These are phyloP conservation scores for Zenarchopterus dispar DNA, from an alignment of 2,797 vertebrate genomes.

Conservation along the genomic window DNA sequence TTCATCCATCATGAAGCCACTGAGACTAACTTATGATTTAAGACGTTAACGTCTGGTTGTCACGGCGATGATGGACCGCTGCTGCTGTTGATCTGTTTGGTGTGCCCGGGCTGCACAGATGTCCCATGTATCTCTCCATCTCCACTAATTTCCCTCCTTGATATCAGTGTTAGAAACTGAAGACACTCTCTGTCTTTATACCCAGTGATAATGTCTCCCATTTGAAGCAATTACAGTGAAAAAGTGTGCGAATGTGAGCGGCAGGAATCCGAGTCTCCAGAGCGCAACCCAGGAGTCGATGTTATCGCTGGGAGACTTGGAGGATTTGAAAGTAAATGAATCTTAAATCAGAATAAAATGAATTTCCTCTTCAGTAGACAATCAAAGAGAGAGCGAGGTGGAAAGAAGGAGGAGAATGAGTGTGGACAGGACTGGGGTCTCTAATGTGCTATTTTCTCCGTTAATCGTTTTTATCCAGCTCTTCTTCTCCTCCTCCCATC, in stretches of 20 bases:
- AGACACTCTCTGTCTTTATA: constrained; percentile 37
- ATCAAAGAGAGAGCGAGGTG: constrained; percentile 40
- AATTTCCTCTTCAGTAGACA: constrained; percentile 54
- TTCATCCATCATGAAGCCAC: no score
- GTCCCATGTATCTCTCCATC: constrained; percentile 16
- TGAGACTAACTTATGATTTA: no score
- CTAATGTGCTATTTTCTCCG: constrained; percentile 46
- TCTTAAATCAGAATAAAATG: constrained; percentile 68
- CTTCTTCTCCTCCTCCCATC: constrained; percentile 20
- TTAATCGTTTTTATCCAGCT: constrained; percentile 55
- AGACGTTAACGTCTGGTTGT: not conserved
- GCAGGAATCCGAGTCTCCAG: constrained; percentile 41
- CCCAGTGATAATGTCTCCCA: constrained; percentile 52
- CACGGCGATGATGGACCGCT: not conserved
- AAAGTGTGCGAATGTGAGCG: constrained; percentile 60
- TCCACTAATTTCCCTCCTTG: constrained; percentile 29
- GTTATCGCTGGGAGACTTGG: constrained; percentile 48
- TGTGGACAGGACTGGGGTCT: not conserved
- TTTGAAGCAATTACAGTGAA: constrained; percentile 57
- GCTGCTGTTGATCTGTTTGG: not conserved
- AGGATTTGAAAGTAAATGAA: constrained; percentile 64
- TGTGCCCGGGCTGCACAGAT: not conserved
- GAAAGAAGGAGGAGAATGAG: constrained; percentile 15
- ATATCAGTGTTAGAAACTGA: constrained; percentile 25
- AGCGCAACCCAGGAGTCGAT: constrained; percentile 47